Percentiles rank a stretch among this genome's conserved stretches.
Evolutionary conservation across 2,113 vertebrate species (phyloP).

Genomic region (Rostratula benghalensis): DNA sequence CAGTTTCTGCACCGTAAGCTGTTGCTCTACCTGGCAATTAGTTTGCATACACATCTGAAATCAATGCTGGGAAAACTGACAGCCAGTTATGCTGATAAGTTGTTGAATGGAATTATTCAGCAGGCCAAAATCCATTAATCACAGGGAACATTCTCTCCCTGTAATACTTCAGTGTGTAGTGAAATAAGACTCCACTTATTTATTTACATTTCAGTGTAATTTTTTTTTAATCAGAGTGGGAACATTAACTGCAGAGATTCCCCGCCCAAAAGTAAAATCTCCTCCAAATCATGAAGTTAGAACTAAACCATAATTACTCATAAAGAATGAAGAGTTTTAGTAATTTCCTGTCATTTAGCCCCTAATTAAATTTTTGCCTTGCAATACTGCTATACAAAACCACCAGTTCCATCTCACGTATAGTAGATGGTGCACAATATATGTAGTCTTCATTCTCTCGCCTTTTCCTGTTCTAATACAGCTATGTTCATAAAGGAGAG

Average conservation of each 20-base stretch:
- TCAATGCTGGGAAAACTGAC: not conserved
- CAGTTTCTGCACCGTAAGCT: not conserved
- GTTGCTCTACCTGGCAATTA: not conserved
- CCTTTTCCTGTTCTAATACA: not conserved
- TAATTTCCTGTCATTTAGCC: constrained; percentile 8
- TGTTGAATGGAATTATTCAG: constrained; percentile 36
- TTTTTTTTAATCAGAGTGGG: constrained; percentile 5
- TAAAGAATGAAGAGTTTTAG: not conserved
- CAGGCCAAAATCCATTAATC: constrained; percentile 48
- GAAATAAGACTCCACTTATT: constrained; percentile 1
- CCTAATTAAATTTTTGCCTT: constrained; percentile 2
- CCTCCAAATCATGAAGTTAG: constrained; percentile 26
- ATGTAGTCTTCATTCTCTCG: not conserved
- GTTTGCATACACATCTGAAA: not conserved
- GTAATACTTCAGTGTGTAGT: not conserved
- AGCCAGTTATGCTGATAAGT: not conserved
- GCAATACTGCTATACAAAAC: not conserved
- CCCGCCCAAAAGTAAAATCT: not conserved
- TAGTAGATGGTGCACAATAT: not conserved
- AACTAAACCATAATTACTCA: not conserved
- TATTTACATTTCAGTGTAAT: constrained; percentile 7
- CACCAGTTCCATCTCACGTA: not conserved
- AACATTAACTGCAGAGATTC: not conserved
- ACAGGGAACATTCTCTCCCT: not conserved
- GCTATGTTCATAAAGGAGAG: not conserved